A percentile compares a stretch with the other conserved stretches of the same genome.
These are phyloP conservation scores for Threskiornis aethiopicus DNA, from an alignment of 2,797 vertebrate genomes.

Conservation along the genomic window DNA sequence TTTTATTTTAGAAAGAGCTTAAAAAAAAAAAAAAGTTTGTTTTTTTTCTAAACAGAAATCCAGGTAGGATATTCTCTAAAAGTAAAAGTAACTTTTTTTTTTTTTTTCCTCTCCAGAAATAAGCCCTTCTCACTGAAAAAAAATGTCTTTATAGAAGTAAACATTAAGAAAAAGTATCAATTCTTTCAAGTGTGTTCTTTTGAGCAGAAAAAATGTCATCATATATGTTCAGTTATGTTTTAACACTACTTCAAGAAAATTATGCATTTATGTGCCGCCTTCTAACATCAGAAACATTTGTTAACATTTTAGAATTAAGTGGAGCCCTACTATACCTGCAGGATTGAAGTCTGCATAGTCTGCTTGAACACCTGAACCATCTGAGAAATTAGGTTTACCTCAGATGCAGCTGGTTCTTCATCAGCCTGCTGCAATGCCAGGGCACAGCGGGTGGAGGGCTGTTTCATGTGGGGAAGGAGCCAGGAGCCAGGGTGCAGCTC, in stretches of 20 bases:
- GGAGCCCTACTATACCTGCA: not conserved
- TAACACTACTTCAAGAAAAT: not conserved
- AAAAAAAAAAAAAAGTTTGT: not conserved
- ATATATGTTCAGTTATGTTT: not conserved
- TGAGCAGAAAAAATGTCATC: not conserved
- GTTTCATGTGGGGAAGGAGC: rapidly evolving
- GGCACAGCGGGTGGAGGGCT: not conserved
- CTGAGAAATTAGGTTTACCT: not conserved
- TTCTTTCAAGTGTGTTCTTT: not conserved
- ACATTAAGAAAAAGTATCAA: not conserved
- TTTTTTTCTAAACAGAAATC: not conserved
- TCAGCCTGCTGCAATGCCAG: not conserved
- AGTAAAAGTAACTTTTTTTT: not conserved
- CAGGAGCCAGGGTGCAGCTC: not conserved
- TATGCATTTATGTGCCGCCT: not conserved
- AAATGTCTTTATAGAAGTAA: not conserved
- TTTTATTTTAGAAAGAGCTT: not conserved
- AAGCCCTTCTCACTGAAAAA: not conserved
- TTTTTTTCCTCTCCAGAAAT: not conserved
- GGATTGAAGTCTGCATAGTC: not conserved
- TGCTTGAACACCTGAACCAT: not conserved
- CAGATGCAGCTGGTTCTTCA: not conserved
- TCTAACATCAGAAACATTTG: not conserved
- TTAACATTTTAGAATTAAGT: not conserved
- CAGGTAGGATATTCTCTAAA: not conserved